These are phyloP conservation scores for Myiozetetes cayanensis DNA, from an alignment of 2,113 vertebrate genomes.

Conservation along the genomic window DNA sequence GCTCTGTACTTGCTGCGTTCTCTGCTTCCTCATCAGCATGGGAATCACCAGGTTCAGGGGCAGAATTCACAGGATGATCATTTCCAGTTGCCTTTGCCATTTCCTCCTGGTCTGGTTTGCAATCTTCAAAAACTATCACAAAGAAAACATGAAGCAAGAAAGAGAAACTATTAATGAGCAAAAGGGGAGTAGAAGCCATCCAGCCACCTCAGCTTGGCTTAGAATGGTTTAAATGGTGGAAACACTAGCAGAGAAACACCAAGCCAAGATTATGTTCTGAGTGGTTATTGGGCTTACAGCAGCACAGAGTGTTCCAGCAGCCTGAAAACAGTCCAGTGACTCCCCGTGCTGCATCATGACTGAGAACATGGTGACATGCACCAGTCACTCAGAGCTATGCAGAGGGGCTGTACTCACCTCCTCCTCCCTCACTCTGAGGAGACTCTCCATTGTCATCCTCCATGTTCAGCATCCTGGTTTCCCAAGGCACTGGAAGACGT, in stretches of 20 bases:
- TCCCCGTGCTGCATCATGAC: background rate
- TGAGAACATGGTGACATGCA: accelerated
- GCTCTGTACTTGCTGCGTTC: background rate
- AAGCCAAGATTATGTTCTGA: background rate
- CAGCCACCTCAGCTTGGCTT: background rate
- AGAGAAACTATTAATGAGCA: background rate
- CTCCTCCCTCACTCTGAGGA: background rate
- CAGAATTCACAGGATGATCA: constrained; percentile 49
- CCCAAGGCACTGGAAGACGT: background rate
- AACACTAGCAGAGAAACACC: background rate
- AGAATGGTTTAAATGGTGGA: background rate
- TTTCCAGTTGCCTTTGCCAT: constrained; percentile 68
- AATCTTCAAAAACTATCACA: constrained; percentile 49
- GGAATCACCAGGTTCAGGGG: constrained; percentile 73
- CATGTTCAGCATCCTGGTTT: background rate
- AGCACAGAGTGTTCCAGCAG: background rate
- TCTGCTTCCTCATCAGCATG: constrained; percentile 72
- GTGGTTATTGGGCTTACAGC: background rate
- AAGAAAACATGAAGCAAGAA: constrained; percentile 13
- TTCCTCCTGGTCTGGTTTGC: constrained; percentile 81
- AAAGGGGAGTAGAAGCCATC: background rate
- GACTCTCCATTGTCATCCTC: background rate
- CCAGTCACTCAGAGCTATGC: background rate
- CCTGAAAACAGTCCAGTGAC: background rate
- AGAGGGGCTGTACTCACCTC: constrained; percentile 76